Evolutionary conservation across 2,888 invertebrate genomes (phyloP), one percentile per base, ranked within the genome.

Genomic region (Oscheius sp.): DNA sequence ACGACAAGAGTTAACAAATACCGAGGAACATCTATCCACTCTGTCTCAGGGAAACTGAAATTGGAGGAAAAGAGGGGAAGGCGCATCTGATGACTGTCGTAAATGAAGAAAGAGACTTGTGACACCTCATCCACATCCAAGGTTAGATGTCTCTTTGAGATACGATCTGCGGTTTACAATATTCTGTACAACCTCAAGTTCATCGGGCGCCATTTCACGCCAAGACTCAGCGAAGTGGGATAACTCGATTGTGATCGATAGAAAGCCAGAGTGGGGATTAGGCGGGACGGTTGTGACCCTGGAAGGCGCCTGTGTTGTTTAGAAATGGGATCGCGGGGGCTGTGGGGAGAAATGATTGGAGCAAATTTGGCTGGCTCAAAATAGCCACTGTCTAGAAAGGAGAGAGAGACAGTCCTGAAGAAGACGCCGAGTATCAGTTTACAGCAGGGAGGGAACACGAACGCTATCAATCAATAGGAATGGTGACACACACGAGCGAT

Each of bases 391-490:
- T 33, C 33, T 50, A 37, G 71, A 29, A 21, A 57, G 13, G 13
- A 68, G 66, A 32, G 51, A 57, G 37, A 70, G 11, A 70, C 21
- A 62, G 62, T 53, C 53, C 3, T 11, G 13, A 11, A 68, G 68
- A 68, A 9, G 35, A 37, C 7, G 55, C 21, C 33, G 65, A 35
- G 51, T 66, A 53, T 37, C 53, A 68, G 55, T 68, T 68, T 68
- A 68, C 68, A 68, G 55, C 53, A 51, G 4, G 13, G 11, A 53
- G 68, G 55, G 68, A 68, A 68, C 68, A 68, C 55, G 13, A 62
- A 72, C 71, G 71, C 60, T 72, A 72, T 72, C 71, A 72, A 72
- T 72, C 71, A 72, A 72, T 72, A 72, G 47, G 51, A 50, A 60
- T 60, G 71, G 71, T 55, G 71, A 72, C 71, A 72, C 71, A 72